A percentile compares a stretch with the other conserved stretches of the same genome.
Evolutionary conservation across 2,888 invertebrate genomes (phyloP).

Genomic region (Hypercompe scribonia): DNA sequence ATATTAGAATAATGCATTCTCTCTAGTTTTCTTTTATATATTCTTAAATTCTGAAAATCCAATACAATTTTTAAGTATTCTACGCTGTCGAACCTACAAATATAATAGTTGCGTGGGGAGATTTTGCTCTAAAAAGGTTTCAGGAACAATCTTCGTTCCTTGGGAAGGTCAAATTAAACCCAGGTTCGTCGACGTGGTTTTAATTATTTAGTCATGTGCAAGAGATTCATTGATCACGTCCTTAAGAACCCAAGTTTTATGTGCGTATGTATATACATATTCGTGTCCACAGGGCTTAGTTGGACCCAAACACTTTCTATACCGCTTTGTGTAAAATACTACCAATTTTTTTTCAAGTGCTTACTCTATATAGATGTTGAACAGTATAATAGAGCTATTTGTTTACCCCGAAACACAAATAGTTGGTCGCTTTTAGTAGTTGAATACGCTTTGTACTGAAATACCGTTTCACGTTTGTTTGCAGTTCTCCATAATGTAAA

Average conservation of each 20-base stretch:
- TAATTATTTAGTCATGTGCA: background rate
- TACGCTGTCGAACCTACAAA: background rate
- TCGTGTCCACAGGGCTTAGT: background rate
- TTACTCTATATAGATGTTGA: too few relatives aligned
- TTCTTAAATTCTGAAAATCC: too few relatives aligned
- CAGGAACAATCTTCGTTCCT: background rate
- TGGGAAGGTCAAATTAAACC: background rate
- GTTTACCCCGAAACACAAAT: background rate
- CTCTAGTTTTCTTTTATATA: too few relatives aligned
- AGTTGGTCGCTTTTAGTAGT: background rate
- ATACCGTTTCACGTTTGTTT: background rate
- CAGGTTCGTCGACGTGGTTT: background rate
- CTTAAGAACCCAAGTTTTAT: background rate
- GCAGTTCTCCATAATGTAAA: too few relatives aligned
- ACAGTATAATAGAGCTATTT: too few relatives aligned
- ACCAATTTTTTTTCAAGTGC: background rate
- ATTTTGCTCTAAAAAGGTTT: background rate
- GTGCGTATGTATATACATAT: background rate
- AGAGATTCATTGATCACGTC: background rate
- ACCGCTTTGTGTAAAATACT: background rate
- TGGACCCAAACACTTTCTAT: background rate
- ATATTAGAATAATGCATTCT: too few relatives aligned
- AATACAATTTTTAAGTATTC: background rate
- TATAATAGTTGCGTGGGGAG: background rate
- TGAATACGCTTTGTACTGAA: background rate